Evolutionary conservation across 2,797 vertebrate species (phyloP).

Genomic region (Myioborus miniatus): DNA sequence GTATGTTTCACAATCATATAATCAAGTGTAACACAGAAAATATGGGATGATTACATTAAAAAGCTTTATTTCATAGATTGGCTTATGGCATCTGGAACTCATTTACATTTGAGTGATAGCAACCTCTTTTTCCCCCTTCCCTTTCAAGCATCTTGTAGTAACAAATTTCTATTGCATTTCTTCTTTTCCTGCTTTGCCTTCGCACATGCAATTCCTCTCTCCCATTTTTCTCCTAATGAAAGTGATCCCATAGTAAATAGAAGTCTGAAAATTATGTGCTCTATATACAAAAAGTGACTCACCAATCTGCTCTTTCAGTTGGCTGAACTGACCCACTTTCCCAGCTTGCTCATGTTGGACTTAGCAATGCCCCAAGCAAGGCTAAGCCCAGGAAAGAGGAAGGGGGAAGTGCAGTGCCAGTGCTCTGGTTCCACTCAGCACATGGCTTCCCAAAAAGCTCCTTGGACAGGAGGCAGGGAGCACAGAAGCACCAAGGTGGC

Average conservation of each 20-base stretch:
- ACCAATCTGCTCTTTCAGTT: slow-evolving; percentile 1
- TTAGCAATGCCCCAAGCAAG: neutral
- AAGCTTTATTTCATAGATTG: neutral
- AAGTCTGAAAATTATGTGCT: neutral
- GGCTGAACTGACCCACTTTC: slow-evolving; percentile 52
- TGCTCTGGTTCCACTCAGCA: neutral
- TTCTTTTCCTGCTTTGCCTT: neutral
- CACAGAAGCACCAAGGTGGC: accelerated
- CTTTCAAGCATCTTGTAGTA: neutral
- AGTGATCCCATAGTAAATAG: neutral
- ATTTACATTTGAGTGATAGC: slow-evolving; percentile 18
- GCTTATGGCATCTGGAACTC: slow-evolving; percentile 40
- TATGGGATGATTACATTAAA: neutral
- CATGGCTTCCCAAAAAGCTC: neutral
- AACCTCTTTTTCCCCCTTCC: neutral
- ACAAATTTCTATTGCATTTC: neutral
- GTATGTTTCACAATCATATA: neutral
- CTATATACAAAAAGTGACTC: slow-evolving; percentile 18
- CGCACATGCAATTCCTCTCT: neutral
- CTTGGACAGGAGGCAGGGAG: accelerated
- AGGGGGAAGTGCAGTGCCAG: neutral
- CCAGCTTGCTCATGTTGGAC: neutral
- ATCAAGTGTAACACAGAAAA: slow-evolving; percentile 26
- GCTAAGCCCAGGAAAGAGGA: neutral
- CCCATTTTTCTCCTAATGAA: neutral